phyloP scores from a whole-genome alignment of 2,888 invertebrate genomes.

The Agriopis leucophaearia region DNA sequence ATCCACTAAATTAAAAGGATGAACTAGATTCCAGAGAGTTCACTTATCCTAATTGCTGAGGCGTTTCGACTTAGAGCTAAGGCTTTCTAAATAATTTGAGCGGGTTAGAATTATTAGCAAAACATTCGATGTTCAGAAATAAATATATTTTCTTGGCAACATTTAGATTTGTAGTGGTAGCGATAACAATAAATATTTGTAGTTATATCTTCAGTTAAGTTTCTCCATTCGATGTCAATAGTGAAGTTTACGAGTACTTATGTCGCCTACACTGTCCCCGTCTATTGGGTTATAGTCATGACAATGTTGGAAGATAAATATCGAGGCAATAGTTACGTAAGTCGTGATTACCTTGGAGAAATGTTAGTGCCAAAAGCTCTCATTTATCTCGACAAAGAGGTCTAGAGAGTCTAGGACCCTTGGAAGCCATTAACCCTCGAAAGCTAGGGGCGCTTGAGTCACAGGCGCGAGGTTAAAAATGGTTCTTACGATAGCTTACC shows the following conservation, averaged over 20 bases:
- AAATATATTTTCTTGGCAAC: not conserved
- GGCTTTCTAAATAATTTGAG: slow-evolving; percentile 17
- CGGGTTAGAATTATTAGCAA: not conserved
- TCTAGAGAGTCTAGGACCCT: slow-evolving; percentile 26
- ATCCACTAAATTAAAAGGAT: slow-evolving; percentile 33
- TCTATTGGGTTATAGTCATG: not conserved
- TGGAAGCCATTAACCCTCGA: slow-evolving; percentile 30
- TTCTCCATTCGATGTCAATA: slow-evolving; percentile 6
- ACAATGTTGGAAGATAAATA: not conserved
- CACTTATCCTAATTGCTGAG: slow-evolving; percentile 30
- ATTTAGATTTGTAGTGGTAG: not conserved
- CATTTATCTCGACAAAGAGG: slow-evolving; percentile 34
- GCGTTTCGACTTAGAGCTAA: slow-evolving; percentile 11
- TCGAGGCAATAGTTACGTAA: not conserved
- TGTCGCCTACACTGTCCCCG: not conserved
- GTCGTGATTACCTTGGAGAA: slow-evolving; percentile 5
- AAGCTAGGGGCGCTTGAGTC: slow-evolving; percentile 24
- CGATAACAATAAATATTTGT: slow-evolving; percentile 14
- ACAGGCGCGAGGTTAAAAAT: not conserved
- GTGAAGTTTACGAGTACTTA: not conserved
- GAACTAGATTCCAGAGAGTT: slow-evolving; percentile 23
- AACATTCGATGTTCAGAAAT: not conserved
- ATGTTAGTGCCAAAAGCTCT: slow-evolving; percentile 20
- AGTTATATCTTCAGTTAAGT: not conserved
- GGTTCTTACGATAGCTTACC: slow-evolving; percentile 2